Base-by-base conservation (phyloP, 2,888 invertebrate genomes). In the Phyllotreta striolata region DNA sequence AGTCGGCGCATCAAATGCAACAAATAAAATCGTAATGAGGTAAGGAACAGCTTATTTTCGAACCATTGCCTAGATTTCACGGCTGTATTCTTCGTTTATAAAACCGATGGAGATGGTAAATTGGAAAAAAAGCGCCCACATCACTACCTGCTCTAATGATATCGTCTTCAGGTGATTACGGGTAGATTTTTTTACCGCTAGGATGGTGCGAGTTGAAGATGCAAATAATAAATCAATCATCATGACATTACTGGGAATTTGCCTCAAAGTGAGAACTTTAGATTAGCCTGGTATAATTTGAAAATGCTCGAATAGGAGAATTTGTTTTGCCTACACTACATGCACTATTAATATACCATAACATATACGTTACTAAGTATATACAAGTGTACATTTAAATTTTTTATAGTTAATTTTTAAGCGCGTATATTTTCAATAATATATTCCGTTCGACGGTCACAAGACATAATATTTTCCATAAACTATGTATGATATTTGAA, bases 81-180 rank as follows among this genome's bases (percentile, higher is more conserved):
- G 78, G 70, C 65, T 73, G 70, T 76, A 76, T 78, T 77, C 72
- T 76, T 71, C 76, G 74, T 77, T 76, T 77, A 76, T 76, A 76
- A 75, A 77, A 76, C 76, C 75, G 75, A 78, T 76, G 77, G 77
- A 76, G 75, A 72, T 71, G 70, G 70, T 73, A 75, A 75, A 75
- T 75, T 73, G 72, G 73, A 77, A 76, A 75, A 75, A 72, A 69
- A 24, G 24, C 24, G 69, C 61, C 70, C 71, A 74, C 73, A 71
- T 73, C 68, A 73, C 72, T 71, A 73, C 73, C 74, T 74, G 73
- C 67, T 67, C 71, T 77, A 77, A 76, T 75, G 74, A 76, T 75
- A 75, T 74, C 74, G 73, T 77, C 74, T 73, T 68, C 62, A 58
- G 52, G 14, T 60, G 60, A 60, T 60, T 60, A 52, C 8, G 39